A percentile compares a stretch with the other conserved stretches of the same genome.
Evolutionary conservation across 1,140 invertebrate species (phyloP).

Genomic region (Drosophila mauritiana): DNA sequence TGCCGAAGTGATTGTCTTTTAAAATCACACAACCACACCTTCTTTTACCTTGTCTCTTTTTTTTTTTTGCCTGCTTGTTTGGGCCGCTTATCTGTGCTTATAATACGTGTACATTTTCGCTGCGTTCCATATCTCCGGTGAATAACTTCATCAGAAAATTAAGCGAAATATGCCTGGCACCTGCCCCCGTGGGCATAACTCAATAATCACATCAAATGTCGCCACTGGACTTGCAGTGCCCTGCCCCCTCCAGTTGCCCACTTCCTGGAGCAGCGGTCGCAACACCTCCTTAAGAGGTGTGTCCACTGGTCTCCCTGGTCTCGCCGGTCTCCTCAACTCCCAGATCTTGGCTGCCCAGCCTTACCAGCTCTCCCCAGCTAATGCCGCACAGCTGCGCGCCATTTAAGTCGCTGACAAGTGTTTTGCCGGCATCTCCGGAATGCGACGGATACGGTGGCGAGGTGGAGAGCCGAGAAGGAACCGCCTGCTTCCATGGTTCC

Average conservation of each 20-base stretch:
- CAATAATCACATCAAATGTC: slow-evolving; percentile 82
- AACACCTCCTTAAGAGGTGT: slow-evolving; percentile 75
- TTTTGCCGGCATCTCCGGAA: slow-evolving; percentile 78
- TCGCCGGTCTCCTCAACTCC: slow-evolving; percentile 2
- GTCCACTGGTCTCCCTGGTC: slow-evolving; percentile 38
- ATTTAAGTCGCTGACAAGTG: slow-evolving; percentile 82
- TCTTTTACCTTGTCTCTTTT: not conserved
- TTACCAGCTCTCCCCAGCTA: slow-evolving; percentile 39
- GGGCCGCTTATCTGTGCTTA: slow-evolving; percentile 33
- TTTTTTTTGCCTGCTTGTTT: slow-evolving; percentile 5
- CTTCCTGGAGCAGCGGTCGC: slow-evolving; percentile 35
- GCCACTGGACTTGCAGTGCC: slow-evolving; percentile 25
- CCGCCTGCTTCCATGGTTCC: not conserved
- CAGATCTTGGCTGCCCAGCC: slow-evolving; percentile 17
- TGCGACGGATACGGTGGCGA: slow-evolving; percentile 50
- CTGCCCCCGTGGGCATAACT: slow-evolving; percentile 79
- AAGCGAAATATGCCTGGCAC: slow-evolving; percentile 73
- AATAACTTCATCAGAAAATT: slow-evolving; percentile 80
- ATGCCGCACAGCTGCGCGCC: slow-evolving; percentile 78
- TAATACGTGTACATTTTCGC: slow-evolving; percentile 44
- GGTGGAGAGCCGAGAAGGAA: slow-evolving; percentile 10
- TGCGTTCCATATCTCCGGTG: slow-evolving; percentile 43
- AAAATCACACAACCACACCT: slow-evolving; percentile 26
- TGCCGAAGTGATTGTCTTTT: slow-evolving; percentile 9
- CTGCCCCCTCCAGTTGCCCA: not conserved